Evolutionary conservation across 2,888 invertebrate species (phyloP), one percentile per base, ranked within the genome.

Genomic region (Acleris cristana): DNA sequence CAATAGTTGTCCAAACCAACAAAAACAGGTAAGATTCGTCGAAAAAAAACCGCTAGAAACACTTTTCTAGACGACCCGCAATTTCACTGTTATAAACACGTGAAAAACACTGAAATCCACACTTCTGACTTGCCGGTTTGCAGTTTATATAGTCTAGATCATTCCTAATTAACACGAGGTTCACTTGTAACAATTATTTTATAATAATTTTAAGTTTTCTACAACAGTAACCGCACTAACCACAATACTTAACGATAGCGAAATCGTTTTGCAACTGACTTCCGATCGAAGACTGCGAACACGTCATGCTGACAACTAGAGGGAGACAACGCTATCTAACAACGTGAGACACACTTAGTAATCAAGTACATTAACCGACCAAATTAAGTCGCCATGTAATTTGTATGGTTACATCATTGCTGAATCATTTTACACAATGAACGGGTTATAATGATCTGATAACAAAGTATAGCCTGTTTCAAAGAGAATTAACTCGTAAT

Each of bases 261-360:
- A 73, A 83, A 75, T 76, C 80, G 76, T 76, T 87, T 84, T 83
- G 90, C 86, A 79, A 92, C 91, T 91, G 90, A 92, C 90, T 90
- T 90, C 90, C 77, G 83, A 80, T 82, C 80, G 81, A 80, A 75
- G 75, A 72, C 73, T 52, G 70, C 56, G 73, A 72, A 88, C 89
- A 90, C 89, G 90, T 90, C 90, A 90, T 82, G 78, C 79, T 85
- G 87, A 86, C 86, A 83, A 75, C 71, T 76, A 76, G 79, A 85
- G 61, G 66, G 79, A 71, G 85, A 88, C 71, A 75, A 65, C 72
- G 74, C 73, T 79, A 80, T 82, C 74, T 26, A 69, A 51, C 26
- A 66, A 74, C 84, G 63, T 58, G 79, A 78, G 79, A 83, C 5
- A 62, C 49, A 69, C 57, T 51, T 34, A 34, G 68, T 23, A 18